Conservation (phyloP, 1,140 invertebrate species). For the Chelonus insularis region DNA sequence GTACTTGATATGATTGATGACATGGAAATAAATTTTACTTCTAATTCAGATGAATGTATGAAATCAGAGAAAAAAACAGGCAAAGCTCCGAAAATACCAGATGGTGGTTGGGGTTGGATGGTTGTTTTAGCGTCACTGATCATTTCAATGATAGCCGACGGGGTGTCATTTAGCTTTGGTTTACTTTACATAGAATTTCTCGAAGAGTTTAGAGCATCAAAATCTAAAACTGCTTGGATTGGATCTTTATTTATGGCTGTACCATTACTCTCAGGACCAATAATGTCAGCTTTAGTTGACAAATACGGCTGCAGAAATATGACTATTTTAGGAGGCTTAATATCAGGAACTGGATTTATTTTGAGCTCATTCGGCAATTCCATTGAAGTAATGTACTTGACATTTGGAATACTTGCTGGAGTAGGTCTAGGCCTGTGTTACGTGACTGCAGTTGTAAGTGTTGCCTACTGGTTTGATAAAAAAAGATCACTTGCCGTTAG, state of each 20-base stretch:
- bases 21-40: constrained; percentile 16
- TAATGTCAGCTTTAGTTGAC: constrained; percentile 85
- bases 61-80: constrained; percentile 27
- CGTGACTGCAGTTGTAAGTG: constrained; percentile 88
- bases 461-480: constrained; percentile 96
- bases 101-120: constrained; percentile 85
- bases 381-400: constrained; percentile 78
- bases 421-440: constrained; percentile 84
- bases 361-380: constrained; percentile 74
- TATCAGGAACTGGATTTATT: constrained; percentile 79
- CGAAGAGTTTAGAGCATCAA: constrained; percentile 79
- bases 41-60: constrained; percentile 31
- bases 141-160: constrained; percentile 93
- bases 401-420: constrained; percentile 84
- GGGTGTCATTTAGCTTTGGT: constrained; percentile 91
- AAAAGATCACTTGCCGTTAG: constrained; percentile 90
- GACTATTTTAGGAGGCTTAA: constrained; percentile 77
- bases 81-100: constrained; percentile 64
- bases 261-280: constrained; percentile 81
- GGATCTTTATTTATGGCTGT: constrained; percentile 87
- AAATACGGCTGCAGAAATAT: constrained; percentile 84
- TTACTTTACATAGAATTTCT: constrained; percentile 85
- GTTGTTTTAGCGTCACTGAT: constrained; percentile 83
- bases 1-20: constrained; percentile 18
- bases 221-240: constrained; percentile 85